These are phyloP conservation scores for Nyctibius grandis DNA, from an alignment of 2,797 vertebrate species.

Conservation along the genomic window DNA sequence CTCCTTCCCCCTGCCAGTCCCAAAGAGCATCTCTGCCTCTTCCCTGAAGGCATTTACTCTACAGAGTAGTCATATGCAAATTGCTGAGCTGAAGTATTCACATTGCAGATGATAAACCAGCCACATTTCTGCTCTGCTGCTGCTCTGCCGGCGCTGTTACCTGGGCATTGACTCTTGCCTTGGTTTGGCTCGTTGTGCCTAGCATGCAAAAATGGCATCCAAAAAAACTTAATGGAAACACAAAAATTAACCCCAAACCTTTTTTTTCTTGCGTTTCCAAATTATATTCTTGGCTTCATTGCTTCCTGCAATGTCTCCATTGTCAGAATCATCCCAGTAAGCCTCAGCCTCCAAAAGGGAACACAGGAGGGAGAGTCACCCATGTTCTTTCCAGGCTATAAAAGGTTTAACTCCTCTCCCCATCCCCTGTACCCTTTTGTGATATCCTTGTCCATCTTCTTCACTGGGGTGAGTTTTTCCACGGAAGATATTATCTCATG, in stretches of 20 bases:
- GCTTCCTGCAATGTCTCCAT: neutral
- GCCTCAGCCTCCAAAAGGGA: neutral
- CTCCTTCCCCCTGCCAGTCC: neutral
- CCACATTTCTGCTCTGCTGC: neutral
- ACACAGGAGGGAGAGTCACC: neutral
- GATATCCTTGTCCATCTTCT: neutral
- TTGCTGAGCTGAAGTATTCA: neutral
- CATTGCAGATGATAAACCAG: neutral
- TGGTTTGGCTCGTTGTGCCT: neutral
- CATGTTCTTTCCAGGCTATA: neutral
- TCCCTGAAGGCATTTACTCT: neutral
- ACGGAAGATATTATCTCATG: neutral
- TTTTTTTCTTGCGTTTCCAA: neutral
- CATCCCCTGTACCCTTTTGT: fast-evolving
- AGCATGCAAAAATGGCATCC: neutral
- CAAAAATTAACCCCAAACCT: neutral
- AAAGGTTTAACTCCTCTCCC: neutral
- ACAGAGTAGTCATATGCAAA: neutral
- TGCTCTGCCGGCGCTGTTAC: neutral
- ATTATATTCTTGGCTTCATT: neutral
- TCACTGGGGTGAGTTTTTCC: neutral
- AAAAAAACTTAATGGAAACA: neutral
- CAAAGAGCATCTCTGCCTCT: neutral
- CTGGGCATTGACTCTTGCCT: neutral
- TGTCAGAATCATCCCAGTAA: neutral